phyloP scores from a whole-genome alignment of 2,797 vertebrate species.

The Sebastes hubbsi region DNA sequence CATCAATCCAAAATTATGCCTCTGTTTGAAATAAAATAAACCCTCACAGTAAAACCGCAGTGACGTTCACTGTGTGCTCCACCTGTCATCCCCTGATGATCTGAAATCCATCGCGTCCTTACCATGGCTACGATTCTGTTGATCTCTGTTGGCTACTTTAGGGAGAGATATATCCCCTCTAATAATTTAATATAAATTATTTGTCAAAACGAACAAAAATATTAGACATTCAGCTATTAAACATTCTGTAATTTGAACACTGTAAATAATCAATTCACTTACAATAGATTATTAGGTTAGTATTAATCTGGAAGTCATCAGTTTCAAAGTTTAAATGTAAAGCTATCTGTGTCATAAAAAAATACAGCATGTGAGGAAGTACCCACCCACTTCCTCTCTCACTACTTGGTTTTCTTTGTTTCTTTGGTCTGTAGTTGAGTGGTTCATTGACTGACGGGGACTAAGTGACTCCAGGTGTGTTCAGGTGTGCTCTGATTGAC shows the following conservation, averaged over 20 bases:
- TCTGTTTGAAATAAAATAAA: constrained; percentile 21
- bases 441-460: no score
- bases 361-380: no score
- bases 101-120: not conserved
- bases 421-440: no score
- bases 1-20: constrained; percentile 9
- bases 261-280: not conserved
- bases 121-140: not conserved
- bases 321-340: not conserved
- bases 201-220: not conserved
- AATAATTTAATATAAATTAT: not conserved
- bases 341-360: no score
- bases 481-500: no score
- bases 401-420: no score
- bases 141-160: not conserved
- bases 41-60: constrained; percentile 9
- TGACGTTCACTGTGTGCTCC: not conserved
- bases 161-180: not conserved
- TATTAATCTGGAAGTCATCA: not conserved
- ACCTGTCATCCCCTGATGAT: constrained; percentile 28
- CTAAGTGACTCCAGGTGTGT: no score
- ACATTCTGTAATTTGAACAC: not conserved
- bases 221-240: not conserved
- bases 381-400: no score
- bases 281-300: not conserved